phyloP scores from a whole-genome alignment of 2,888 invertebrate species.

The Poecilus cupreus region DNA sequence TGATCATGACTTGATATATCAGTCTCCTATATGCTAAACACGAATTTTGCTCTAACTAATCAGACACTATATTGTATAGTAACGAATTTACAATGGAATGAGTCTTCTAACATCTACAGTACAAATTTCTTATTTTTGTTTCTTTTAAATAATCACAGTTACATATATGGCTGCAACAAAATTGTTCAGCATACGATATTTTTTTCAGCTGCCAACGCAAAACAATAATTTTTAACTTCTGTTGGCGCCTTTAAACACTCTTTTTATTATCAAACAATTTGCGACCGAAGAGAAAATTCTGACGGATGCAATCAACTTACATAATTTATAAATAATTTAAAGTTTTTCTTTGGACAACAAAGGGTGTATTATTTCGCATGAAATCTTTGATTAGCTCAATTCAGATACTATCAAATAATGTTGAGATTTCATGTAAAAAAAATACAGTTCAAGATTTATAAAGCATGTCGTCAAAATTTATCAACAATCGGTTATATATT shows the following conservation, averaged over 20 bases:
- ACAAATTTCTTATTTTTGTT: conserved; percentile 49
- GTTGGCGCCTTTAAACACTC: conserved; percentile 22
- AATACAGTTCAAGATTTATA: not conserved
- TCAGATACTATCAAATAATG: too few relatives aligned
- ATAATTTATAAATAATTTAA: conserved; percentile 34
- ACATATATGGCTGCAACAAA: conserved; percentile 59
- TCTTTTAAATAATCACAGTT: conserved; percentile 59
- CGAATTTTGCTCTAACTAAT: conserved; percentile 48
- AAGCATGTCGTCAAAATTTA: conserved; percentile 30
- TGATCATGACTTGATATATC: conserved; percentile 44
- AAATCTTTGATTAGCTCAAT: not conserved
- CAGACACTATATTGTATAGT: conserved; percentile 43
- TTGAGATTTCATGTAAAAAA: too few relatives aligned
- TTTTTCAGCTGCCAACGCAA: conserved; percentile 36
- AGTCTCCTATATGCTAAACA: conserved; percentile 46
- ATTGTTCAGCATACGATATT: conserved; percentile 34
- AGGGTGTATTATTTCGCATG: not conserved
- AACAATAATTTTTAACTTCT: conserved; percentile 10
- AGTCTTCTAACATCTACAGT: conserved; percentile 54
- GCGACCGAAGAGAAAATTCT: conserved; percentile 1
- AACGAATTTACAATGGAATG: conserved; percentile 56
- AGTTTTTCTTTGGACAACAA: conserved; percentile 37
- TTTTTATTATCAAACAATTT: conserved; percentile 25
- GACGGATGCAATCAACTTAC: conserved; percentile 10
- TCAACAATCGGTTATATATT: conserved; percentile 44